Evolutionary conservation across 2,113 vertebrate genomes (phyloP), one percentile per base, ranked within the genome.

Genomic region (Colistium nudipinnis): DNA sequence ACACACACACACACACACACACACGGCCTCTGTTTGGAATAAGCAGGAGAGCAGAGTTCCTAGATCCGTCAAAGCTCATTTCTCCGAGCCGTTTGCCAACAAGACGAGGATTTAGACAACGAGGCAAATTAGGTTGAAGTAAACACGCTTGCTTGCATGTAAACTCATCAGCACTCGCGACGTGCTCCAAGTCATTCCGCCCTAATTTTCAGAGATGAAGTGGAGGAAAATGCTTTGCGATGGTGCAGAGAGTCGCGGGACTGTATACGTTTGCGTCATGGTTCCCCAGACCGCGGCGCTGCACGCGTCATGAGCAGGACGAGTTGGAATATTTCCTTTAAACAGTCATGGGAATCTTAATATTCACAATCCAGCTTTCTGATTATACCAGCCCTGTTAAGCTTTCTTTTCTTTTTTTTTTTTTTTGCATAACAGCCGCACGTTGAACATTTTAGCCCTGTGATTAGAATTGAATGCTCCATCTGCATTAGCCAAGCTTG

Each of bases 291-390:
- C 61, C 22, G 13, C 65, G 62, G 71, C 4, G 22, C 63, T 49
- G 67, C 73, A 67, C 36, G 28, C 76, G 64, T 88, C 74, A 84
- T 17, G 7, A 79, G 54, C 31, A 64, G 59, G 45, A 77, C 52
- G 70, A 81, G 60, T 55, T 20, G 63, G 64, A 87, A 87, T 74
- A 20, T 78, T 83, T 81, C 63, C 74, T 74, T 67, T 68, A 13
- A 33, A 2, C 54, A 52, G 60, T 90, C 83, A 84, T 81, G 80
- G 82, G 82, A 88, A 86, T 86, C 56, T 82, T 75, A 70, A 81
- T 63, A 73, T 77, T 79, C 79, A 61, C 61, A 75, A 77, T 84
- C 61, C 68, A 45, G 47, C 67, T 52, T 52, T 77, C 60, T 79
- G 51, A 78, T 73, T 80, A 30, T n/a, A 25, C 49, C 6, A 7